These are phyloP conservation scores for silkworm (Bombyx mori) DNA, from an alignment of 1,140 invertebrate species.

Conservation along the genomic window ASM3026992v2 NC_085130.1:8673501-8674000, in stretches of 20 bases:
- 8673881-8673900: constrained; percentile 17
- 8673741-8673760: constrained; percentile 32
- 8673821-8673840: background rate
- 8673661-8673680: constrained; percentile 35
- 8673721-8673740: constrained; percentile 2
- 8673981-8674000: constrained; percentile 43
- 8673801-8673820: constrained; percentile 9
- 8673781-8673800: constrained; percentile 28
- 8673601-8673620: constrained; percentile 23
- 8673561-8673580: constrained; percentile 13
- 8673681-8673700: constrained; percentile 31
- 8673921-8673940: constrained; percentile 12
- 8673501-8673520: constrained; percentile 14
- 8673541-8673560: constrained; percentile 4
- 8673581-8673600: constrained; percentile 17
- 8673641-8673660: constrained; percentile 45
- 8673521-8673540: constrained; percentile 9
- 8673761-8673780: constrained; percentile 40
- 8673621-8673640: constrained; percentile 48
- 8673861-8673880: background rate
- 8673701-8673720: constrained; percentile 13
- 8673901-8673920: constrained; percentile 26
- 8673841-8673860: background rate
- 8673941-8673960: constrained; percentile 11
- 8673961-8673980: constrained; percentile 29